A percentile compares a stretch with the other conserved stretches of the same genome.
Evolutionary conservation across 2,888 invertebrate species (phyloP).

Genomic region (Drosophila cyrtoloma): DNA sequence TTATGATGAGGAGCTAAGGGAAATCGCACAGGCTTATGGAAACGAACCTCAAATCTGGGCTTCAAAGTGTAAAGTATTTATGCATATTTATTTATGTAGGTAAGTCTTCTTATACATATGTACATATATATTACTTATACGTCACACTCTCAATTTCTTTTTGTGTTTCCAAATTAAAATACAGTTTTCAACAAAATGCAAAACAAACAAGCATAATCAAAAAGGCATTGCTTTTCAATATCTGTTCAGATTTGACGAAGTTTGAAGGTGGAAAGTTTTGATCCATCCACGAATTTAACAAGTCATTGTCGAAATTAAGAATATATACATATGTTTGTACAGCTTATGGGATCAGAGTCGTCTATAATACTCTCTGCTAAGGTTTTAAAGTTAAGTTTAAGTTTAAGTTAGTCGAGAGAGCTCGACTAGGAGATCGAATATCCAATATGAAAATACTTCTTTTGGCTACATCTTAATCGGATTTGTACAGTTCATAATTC

Average conservation of each 20-base stretch:
- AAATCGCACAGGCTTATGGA: conserved; percentile 33
- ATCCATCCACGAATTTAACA: too few relatives aligned
- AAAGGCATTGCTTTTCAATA: background rate
- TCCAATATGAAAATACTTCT: background rate
- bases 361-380: background rate
- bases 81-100: background rate
- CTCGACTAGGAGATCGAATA: background rate
- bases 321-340: background rate
- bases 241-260: background rate
- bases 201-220: background rate
- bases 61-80: background rate
- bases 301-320: background rate
- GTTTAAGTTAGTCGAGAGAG: background rate
- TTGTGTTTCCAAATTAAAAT: background rate
- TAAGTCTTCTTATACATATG: background rate
- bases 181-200: background rate
- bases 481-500: background rate
- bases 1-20: conserved; percentile 10
- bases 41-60: conserved; percentile 23
- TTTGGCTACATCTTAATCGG: background rate
- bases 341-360: background rate
- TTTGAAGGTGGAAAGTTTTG: background rate
- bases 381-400: background rate
- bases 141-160: background rate
- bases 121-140: background rate